Evolutionary conservation across 1,140 invertebrate species (phyloP).

Genomic region (Hydropsyche tenuis): DNA sequence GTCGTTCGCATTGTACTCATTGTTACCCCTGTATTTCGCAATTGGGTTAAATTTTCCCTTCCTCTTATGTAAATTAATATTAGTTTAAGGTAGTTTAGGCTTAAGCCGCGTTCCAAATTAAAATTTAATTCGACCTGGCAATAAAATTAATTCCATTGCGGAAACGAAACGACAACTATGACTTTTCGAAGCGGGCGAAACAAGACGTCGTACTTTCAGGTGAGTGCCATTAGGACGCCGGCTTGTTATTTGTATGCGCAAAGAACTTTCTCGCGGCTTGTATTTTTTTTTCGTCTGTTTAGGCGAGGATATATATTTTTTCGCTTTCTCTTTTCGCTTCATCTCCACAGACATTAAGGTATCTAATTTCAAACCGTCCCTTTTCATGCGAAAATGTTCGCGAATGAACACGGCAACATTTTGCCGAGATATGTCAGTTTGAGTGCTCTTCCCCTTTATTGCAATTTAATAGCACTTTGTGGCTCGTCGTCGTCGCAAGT

Average conservation of each 20-base stretch:
- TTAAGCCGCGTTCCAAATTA: conserved; percentile 5
- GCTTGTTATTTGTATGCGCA: too few relatives aligned
- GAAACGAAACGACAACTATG: neutral
- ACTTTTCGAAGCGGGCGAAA: neutral
- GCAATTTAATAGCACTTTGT: too few relatives aligned
- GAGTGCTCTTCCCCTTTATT: too few relatives aligned
- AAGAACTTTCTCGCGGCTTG: too few relatives aligned
- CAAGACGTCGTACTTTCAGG: too few relatives aligned
- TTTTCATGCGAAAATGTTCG: neutral
- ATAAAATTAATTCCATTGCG: conserved; percentile 20
- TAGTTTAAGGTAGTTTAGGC: conserved; percentile 7
- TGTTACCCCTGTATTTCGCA: conserved; percentile 4
- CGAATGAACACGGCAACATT: neutral
- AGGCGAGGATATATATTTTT: neutral
- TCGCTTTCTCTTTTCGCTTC: neutral
- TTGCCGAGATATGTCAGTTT: too few relatives aligned
- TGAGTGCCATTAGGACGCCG: too few relatives aligned
- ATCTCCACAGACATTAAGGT: neutral
- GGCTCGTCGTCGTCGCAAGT: too few relatives aligned
- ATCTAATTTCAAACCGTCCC: neutral
- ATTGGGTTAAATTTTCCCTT: neutral
- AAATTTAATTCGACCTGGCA: neutral
- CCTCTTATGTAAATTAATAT: conserved; percentile 20
- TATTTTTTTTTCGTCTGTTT: too few relatives aligned
- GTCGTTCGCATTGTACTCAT: conserved; percentile 1